A percentile compares a stretch with the other conserved stretches of the same genome.
Conservation (phyloP, 2,113 vertebrate genomes). For the Dicaeum eximium region DNA sequence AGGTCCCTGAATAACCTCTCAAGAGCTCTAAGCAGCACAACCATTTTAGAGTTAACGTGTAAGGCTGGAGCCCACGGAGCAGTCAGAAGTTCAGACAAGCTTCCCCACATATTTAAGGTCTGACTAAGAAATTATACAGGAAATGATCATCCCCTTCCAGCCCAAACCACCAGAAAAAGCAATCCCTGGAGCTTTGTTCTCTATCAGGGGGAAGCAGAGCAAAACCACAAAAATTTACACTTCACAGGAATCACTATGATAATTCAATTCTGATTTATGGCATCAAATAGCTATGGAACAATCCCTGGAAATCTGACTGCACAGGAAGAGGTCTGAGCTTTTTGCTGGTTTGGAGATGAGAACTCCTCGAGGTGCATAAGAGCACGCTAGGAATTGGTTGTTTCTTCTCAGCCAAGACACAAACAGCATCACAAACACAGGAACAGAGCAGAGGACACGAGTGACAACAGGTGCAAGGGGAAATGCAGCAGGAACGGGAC, state of each 20-base stretch:
- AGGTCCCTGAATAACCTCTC: not conserved
- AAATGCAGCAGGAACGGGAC: not conserved
- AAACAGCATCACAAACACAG: fast-evolving
- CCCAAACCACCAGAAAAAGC: conserved; percentile 37
- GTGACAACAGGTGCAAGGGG: not conserved
- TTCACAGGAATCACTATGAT: not conserved
- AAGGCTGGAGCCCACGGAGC: not conserved
- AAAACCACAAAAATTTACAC: conserved; percentile 53
- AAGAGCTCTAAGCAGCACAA: not conserved
- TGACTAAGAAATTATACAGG: conserved; percentile 64
- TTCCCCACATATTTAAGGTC: conserved; percentile 52
- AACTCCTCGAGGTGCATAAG: not conserved
- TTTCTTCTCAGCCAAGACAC: not conserved
- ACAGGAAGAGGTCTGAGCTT: not conserved
- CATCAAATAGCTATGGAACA: not conserved
- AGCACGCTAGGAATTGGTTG: fast-evolving
- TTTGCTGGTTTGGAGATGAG: not conserved
- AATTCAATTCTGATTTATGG: not conserved
- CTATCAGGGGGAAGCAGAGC: conserved; percentile 30
- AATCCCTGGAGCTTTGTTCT: conserved; percentile 47
- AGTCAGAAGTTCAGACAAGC: conserved; percentile 25
- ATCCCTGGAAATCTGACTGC: conserved; percentile 29
- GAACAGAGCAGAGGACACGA: not conserved
- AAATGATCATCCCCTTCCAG: conserved; percentile 53
- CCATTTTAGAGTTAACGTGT: not conserved